A percentile compares a stretch with the other conserved stretches of the same genome.
phyloP scores from a whole-genome alignment of 1,140 invertebrate genomes.

The Sipha flava region DNA sequence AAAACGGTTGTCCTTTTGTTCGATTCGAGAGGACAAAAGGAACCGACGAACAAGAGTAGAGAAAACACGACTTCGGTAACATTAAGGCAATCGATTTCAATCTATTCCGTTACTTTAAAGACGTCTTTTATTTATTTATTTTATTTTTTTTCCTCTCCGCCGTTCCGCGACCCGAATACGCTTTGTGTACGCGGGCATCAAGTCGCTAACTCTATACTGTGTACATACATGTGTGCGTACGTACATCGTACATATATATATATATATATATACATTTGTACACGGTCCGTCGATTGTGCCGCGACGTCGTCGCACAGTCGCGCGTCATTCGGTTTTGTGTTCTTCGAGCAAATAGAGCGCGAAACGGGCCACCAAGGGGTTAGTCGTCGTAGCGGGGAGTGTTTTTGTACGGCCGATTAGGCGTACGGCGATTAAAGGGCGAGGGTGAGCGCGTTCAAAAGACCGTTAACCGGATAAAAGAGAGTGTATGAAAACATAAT shows the following conservation, averaged over 20 bases:
- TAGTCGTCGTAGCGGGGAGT: not conserved
- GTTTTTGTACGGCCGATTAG: constrained; percentile 31
- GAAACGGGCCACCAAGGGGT: constrained; percentile 4
- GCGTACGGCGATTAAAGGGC: constrained; percentile 19
- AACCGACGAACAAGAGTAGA: not conserved
- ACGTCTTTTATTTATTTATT: not conserved
- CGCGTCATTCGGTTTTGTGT: not conserved
- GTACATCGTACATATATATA: too few relatives aligned
- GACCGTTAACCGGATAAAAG: constrained; percentile 27
- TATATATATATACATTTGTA: too few relatives aligned
- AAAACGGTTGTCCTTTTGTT: not conserved
- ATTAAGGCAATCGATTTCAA: constrained; percentile 9
- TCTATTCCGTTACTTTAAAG: not conserved
- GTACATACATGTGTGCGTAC: too few relatives aligned
- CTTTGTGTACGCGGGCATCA: too few relatives aligned
- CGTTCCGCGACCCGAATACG: not conserved
- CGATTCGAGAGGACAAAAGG: not conserved
- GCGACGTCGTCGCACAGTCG: not conserved
- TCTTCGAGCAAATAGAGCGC: not conserved
- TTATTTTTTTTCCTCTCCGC: not conserved
- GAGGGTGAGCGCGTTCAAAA: constrained; percentile 20
- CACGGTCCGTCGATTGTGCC: too few relatives aligned
- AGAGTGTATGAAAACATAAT: constrained; percentile 26
- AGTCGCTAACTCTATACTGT: too few relatives aligned
- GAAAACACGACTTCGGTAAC: not conserved